These are phyloP conservation scores for Cryptotis parvus DNA, from an alignment of 2,113 vertebrate genomes.

Conservation along the genomic window DNA sequence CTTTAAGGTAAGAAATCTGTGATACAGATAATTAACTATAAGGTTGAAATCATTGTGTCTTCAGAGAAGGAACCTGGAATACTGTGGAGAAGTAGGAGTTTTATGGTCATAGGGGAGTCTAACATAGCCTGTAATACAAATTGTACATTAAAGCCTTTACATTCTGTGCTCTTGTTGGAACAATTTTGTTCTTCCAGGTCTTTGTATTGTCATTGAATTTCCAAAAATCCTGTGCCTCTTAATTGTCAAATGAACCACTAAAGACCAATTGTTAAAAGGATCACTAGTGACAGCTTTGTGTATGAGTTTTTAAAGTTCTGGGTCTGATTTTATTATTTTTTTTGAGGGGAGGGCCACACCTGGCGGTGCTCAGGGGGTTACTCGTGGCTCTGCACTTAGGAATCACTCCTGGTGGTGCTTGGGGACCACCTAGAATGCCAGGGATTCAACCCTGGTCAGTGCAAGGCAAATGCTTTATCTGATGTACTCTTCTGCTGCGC, in stretches of 20 bases:
- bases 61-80: slow-evolving; percentile 3
- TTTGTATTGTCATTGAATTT: not conserved
- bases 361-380: no score
- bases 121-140: slow-evolving; percentile 1
- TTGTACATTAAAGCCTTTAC: not conserved
- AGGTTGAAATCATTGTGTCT: slow-evolving; percentile 2
- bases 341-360: no score
- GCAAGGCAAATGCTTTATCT: no score
- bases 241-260: not conserved
- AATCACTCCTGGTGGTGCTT: no score
- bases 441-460: no score
- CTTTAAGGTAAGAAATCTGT: slow-evolving; percentile 16
- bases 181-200: not conserved
- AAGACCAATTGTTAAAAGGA: not conserved
- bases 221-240: not conserved
- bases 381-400: no score
- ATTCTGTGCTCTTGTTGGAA: not conserved
- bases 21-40: slow-evolving; percentile 10
- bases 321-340: not conserved
- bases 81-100: slow-evolving; percentile 40
- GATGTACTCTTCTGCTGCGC: no score
- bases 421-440: no score
- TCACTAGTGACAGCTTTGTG: not conserved
- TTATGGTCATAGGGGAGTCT: slow-evolving; percentile 3
- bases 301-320: slow-evolving; percentile 39